Evolutionary conservation across 37 sponge, comb jelly and placozoan genomes (phyloP).

Genomic region (Eunapius fragilis): DNA sequence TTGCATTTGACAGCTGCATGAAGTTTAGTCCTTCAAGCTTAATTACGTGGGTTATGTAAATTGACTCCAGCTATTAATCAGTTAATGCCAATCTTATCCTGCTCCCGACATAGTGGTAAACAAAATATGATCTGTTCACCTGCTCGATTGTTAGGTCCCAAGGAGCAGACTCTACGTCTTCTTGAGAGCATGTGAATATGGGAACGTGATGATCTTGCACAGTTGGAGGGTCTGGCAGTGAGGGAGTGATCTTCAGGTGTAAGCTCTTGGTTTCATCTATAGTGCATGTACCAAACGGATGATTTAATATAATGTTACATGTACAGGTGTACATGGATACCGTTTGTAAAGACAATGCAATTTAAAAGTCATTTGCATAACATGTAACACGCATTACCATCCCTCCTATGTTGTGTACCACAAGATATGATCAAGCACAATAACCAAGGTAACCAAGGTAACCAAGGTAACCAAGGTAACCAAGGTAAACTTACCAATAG

Average conservation of each 20-base stretch:
- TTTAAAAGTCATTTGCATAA: no score
- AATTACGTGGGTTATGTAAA: no score
- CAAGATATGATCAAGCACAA: no score
- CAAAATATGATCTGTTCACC: constrained; percentile 22
- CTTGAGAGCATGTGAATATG: constrained; percentile 59
- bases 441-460: not conserved
- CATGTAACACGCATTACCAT: no score
- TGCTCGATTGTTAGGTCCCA: constrained; percentile 81
- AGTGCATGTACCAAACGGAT: not conserved
- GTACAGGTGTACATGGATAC: not conserved
- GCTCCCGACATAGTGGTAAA: no score
- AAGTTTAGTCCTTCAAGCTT: no score
- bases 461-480: not conserved
- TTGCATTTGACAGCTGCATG: no score
- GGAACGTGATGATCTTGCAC: constrained; percentile 75
- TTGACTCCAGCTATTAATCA: no score
- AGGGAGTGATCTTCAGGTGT: constrained; percentile 73
- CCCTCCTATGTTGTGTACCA: no score
- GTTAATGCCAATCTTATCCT: no score
- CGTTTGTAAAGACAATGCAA: no score
- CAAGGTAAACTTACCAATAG: constrained; percentile 42
- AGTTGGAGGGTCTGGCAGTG: constrained; percentile 53
- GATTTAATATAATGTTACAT: not conserved
- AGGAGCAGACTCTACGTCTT: constrained; percentile 28
- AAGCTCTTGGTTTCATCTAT: constrained; percentile 75